phyloP scores from a whole-genome alignment of 2,888 invertebrate species.

The Lissocephala sabroskyi region DNA sequence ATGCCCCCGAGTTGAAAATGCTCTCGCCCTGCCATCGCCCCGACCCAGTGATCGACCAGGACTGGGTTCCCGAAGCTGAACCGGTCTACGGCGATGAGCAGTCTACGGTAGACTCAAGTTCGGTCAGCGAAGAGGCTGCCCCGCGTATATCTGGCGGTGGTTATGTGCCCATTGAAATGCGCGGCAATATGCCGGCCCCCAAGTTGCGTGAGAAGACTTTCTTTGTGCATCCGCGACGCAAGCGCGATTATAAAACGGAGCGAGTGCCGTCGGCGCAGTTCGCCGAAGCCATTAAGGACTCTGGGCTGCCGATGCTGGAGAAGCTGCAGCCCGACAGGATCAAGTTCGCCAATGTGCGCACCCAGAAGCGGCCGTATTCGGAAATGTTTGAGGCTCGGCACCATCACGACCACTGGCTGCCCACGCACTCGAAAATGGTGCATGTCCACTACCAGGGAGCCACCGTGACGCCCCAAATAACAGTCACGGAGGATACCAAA shows the following conservation, averaged over 20 bases:
- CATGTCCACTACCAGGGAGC: constrained; percentile 64
- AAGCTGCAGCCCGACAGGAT: constrained; percentile 46
- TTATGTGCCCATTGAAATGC: constrained; percentile 26
- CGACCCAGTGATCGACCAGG: constrained; percentile 43
- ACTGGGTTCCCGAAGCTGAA: constrained; percentile 66
- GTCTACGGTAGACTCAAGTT: neutral
- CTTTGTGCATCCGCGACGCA: constrained; percentile 55
- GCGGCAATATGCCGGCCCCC: constrained; percentile 70
- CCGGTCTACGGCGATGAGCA: constrained; percentile 8
- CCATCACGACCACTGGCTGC: constrained; percentile 69
- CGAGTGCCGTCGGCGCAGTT: constrained; percentile 54
- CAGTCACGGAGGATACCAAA: constrained; percentile 25
- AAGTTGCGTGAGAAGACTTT: constrained; percentile 63
- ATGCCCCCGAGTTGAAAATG: constrained; percentile 36
- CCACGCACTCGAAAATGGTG: constrained; percentile 59
- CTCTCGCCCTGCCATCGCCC: constrained; percentile 47
- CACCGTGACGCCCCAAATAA: constrained; percentile 48
- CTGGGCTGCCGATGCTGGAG: constrained; percentile 45
- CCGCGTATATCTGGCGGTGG: constrained; percentile 5
- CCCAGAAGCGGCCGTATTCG: constrained; percentile 51
- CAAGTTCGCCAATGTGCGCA: constrained; percentile 50
- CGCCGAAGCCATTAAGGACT: constrained; percentile 37
- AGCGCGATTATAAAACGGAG: constrained; percentile 51
- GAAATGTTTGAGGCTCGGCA: constrained; percentile 63
- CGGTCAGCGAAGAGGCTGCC: no score